These are phyloP conservation scores for Melanogrammus aeglefinus DNA, from an alignment of 2,797 vertebrate genomes.

Conservation along the genomic window DNA sequence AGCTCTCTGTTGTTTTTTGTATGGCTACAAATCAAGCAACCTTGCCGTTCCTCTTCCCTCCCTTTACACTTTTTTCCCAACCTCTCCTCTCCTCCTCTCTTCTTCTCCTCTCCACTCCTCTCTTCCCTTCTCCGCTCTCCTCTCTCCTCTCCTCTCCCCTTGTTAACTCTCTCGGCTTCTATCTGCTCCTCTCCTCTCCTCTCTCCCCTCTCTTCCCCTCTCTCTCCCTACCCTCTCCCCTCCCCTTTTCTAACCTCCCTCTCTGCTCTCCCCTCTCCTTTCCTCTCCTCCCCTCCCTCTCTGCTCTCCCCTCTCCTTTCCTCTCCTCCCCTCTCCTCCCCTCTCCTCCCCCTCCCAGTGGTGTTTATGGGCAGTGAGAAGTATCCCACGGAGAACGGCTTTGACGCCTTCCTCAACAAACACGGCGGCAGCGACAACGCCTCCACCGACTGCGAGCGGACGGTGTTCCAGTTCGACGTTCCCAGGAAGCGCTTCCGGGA, in stretches of 20 bases:
- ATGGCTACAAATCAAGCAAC: too few relatives aligned
- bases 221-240: conserved; percentile 16
- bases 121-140: neutral
- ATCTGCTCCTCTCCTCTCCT: neutral
- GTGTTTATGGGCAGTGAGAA: conserved; percentile 98
- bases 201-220: neutral
- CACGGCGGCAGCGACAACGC: conserved; percentile 94
- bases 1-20: too few relatives aligned
- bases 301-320: neutral
- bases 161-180: too few relatives aligned
- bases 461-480: conserved; percentile 94
- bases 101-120: neutral
- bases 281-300: neutral
- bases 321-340: neutral
- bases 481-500: conserved; percentile 94
- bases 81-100: neutral
- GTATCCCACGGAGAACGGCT: conserved; percentile 95
- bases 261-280: neutral
- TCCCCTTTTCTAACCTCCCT: neutral
- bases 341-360: conserved; percentile 71
- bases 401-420: conserved; percentile 94
- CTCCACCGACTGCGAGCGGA: conserved; percentile 92
- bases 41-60: neutral
- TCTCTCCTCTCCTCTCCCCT: neutral
- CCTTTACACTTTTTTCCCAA: neutral